Evolutionary conservation across 2,113 vertebrate genomes (phyloP).

Genomic region (Sialia sialis): DNA sequence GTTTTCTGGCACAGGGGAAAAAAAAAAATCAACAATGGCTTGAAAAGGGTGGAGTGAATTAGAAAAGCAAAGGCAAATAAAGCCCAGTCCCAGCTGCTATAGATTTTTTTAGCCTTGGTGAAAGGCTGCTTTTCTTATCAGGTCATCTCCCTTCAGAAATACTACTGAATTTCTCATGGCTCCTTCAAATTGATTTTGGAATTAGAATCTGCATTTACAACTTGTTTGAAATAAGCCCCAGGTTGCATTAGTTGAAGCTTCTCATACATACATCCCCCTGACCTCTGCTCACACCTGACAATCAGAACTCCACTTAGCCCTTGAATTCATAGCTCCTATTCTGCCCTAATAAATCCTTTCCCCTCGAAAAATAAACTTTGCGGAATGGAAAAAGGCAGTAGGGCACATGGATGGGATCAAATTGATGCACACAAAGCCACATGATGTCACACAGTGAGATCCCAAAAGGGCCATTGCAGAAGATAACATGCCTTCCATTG

Average conservation of each 20-base stretch:
- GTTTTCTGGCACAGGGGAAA: background rate
- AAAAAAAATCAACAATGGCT: background rate
- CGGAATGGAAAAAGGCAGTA: background rate
- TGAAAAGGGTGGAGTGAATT: background rate
- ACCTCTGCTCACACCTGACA: background rate
- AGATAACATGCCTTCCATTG: background rate
- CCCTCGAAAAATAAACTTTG: background rate
- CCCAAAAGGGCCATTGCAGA: background rate
- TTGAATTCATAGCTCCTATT: background rate
- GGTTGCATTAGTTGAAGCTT: background rate
- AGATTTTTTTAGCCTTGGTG: background rate
- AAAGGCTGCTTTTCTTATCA: background rate
- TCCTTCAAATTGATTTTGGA: background rate
- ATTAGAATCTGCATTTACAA: background rate
- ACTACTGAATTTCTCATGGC: background rate
- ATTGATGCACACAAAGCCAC: background rate
- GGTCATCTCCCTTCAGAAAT: background rate
- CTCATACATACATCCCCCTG: background rate
- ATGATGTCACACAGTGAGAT: accelerated
- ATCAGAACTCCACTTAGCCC: background rate
- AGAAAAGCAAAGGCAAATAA: constrained; percentile 3
- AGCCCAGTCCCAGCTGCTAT: background rate
- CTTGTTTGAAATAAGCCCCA: background rate
- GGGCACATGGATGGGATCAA: background rate
- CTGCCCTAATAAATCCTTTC: background rate